Percentiles rank a stretch among this genome's conserved stretches.
These are phyloP conservation scores for Poeciliopsis turneri DNA, from an alignment of 2,797 vertebrate species.

Conservation along the genomic window DNA sequence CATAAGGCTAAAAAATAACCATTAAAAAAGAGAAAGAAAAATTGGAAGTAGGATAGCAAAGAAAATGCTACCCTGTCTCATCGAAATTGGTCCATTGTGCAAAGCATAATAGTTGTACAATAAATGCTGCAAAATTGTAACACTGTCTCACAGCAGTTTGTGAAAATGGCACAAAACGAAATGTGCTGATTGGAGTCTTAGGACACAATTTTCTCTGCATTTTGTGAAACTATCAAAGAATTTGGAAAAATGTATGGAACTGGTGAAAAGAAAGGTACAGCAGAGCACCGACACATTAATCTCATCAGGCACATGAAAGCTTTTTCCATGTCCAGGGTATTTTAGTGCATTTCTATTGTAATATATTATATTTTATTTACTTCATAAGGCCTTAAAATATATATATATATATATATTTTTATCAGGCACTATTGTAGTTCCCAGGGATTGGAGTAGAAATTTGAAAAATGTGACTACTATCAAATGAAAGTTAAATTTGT, in stretches of 20 bases:
- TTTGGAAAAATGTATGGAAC: not conserved
- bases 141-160: constrained; percentile 20
- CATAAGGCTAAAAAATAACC: not conserved
- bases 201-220: constrained; percentile 15
- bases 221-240: constrained; percentile 1
- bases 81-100: constrained; percentile 14
- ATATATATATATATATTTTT: not conserved
- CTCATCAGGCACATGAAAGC: not conserved
- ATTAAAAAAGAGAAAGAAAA: constrained; percentile 1
- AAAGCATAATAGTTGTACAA: constrained; percentile 11
- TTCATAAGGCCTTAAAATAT: not conserved
- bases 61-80: constrained; percentile 3
- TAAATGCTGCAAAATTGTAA: constrained; percentile 24
- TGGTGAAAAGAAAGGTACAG: not conserved
- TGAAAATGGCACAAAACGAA: constrained; percentile 13
- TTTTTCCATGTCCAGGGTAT: not conserved
- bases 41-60: not conserved
- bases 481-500: not conserved
- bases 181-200: constrained; percentile 13
- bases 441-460: not conserved
- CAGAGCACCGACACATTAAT: not conserved
- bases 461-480: not conserved
- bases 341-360: not conserved
- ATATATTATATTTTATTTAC: not conserved
- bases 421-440: not conserved